Conservation (phyloP, 1,140 invertebrate genomes). For the Sarcophaga peregrina region DNA sequence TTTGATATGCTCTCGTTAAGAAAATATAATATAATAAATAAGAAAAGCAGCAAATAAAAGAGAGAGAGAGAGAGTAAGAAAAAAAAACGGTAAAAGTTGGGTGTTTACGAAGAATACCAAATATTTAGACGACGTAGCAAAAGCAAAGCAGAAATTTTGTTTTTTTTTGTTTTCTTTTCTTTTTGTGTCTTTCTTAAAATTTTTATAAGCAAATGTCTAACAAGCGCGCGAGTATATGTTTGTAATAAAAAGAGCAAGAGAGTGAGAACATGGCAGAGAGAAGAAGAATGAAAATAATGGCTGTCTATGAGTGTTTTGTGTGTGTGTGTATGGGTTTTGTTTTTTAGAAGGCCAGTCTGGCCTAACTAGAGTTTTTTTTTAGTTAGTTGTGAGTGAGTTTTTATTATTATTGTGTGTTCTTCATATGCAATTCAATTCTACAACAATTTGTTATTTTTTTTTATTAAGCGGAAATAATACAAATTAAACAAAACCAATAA, state of each 20-base stretch:
- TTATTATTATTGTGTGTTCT: background rate
- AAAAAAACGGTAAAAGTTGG: slow-evolving; percentile 22
- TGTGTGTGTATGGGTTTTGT: background rate
- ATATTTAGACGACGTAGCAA: background rate
- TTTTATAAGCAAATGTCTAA: no score
- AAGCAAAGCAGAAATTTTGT: background rate
- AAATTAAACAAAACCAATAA: background rate
- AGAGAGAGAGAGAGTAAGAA: no score
- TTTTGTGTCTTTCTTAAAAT: no score
- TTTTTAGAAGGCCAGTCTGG: background rate
- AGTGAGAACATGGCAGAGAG: no score
- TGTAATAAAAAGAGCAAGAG: no score
- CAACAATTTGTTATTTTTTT: slow-evolving; percentile 13
- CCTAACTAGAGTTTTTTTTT: slow-evolving; percentile 9
- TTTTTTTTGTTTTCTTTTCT: no score
- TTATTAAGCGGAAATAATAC: slow-evolving; percentile 2
- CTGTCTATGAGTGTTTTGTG: background rate
- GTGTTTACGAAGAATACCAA: slow-evolving; percentile 26
- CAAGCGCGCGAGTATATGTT: no score
- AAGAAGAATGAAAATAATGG: no score
- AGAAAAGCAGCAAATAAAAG: no score
- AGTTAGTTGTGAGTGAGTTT: slow-evolving; percentile 12
- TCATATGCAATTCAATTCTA: slow-evolving; percentile 1
- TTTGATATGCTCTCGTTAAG: background rate
- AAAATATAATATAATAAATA: background rate